Evolutionary conservation across 2,888 invertebrate species (phyloP).

Genomic region (Metalampra italica): DNA sequence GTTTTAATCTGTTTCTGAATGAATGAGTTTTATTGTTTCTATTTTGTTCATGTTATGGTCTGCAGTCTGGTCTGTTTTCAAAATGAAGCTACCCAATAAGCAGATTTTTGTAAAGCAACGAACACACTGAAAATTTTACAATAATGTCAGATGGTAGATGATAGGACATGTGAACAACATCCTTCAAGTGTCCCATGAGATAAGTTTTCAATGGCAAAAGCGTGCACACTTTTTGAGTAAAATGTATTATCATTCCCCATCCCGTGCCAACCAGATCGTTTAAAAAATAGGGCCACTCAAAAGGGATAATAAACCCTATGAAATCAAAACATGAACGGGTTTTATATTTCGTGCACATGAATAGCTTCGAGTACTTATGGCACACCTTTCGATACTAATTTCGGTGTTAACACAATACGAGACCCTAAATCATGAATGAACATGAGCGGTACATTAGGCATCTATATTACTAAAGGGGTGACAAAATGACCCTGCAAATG

Average conservation of each 20-base stretch:
- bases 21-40: neutral
- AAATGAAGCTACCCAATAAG: no score
- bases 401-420: conserved; percentile 60
- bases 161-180: neutral
- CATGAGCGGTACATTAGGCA: conserved; percentile 50
- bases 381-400: conserved; percentile 74
- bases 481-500: conserved; percentile 46
- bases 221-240: conserved; percentile 10
- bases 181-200: conserved; percentile 4
- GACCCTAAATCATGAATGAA: conserved; percentile 67
- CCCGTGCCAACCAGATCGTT: conserved; percentile 32
- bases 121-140: no score
- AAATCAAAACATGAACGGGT: conserved; percentile 55
- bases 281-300: conserved; percentile 47
- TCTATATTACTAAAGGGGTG: conserved; percentile 45
- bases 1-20: conserved; percentile 26
- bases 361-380: conserved; percentile 58
- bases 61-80: no score
- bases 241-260: conserved; percentile 25
- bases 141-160: neutral
- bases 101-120: no score
- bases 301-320: conserved; percentile 44
- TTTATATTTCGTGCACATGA: conserved; percentile 57
- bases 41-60: neutral
- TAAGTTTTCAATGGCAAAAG: conserved; percentile 2